Evolutionary conservation across 1,140 invertebrate species (phyloP), one percentile per base, ranked within the genome.

Genomic region (Anastatus disparis): DNA sequence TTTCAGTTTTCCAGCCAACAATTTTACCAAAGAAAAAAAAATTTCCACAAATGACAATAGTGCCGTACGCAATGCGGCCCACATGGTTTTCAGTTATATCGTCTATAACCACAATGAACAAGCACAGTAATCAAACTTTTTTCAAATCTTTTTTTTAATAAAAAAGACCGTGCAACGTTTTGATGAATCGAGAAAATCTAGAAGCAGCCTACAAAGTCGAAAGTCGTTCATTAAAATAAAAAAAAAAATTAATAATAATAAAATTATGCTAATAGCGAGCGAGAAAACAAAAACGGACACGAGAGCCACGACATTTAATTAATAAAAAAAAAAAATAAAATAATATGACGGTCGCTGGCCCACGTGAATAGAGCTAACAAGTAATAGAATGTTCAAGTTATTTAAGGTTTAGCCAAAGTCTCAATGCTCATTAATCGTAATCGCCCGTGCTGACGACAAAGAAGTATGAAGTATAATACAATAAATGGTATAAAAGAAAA

Each of bases 341-440:
- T 17, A 72, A 63, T 52, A 73, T 70, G 71, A 77, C 72, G 61
- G 74, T 77, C 73, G 73, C 76, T 80, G 78, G 78, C 76, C 77
- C 75, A 68, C 61, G 72, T 76, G 74, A 75, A 69, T 70, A 71
- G 50, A 71, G 74, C 73, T 63, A 74, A 78, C 69, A 59, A 73
- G 38, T 59, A 40, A 46, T 61, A 63, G 48, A 66, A 62, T 22
- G 62, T 72, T 58, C 40, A 52, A 68, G 20, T 50, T 70, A 59
- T n/a, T 48, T 62, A 53, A 66, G 46, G 38, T 26, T 53, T 42
- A 70, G 59, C 29, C 61, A 61, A 70, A 62, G 50, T 73, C 62
- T 65, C 61, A 65, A 70, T 66, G 53, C 46, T 72, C 65, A 66
- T n/a, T 66, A 66, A 73, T 73, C 67, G 68, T 70, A 73, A 73